A percentile compares a stretch with the other conserved stretches of the same genome.
Evolutionary conservation across 2,888 invertebrate genomes (phyloP).

Genomic region (Aphodius granarius): DNA sequence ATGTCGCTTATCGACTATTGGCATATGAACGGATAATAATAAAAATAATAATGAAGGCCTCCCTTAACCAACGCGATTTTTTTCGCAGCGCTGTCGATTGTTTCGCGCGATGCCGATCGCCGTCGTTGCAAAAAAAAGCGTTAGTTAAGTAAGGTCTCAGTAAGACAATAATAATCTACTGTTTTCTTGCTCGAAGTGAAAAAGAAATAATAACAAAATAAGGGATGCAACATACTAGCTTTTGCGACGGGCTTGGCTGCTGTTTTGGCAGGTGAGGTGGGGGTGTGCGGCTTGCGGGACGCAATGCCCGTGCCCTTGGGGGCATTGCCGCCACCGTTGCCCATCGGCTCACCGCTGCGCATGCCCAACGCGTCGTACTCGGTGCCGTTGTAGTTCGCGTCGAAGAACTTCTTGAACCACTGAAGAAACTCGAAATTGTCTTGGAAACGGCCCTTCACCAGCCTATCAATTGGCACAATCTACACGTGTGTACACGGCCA

Average conservation of each 20-base stretch:
- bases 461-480: slow-evolving; percentile 90
- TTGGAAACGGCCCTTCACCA: slow-evolving; percentile 98
- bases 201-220: not conserved
- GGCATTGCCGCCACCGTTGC: slow-evolving; percentile 69
- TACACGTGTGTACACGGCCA: slow-evolving; percentile 53
- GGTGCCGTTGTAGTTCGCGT: slow-evolving; percentile 95
- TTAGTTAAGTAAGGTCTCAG: too few species aligned
- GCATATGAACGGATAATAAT: not conserved
- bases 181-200: not conserved
- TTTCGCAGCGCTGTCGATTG: too few species aligned
- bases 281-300: slow-evolving; percentile 50
- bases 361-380: slow-evolving; percentile 90
- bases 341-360: slow-evolving; percentile 85
- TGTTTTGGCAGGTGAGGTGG: slow-evolving; percentile 51
- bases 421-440: slow-evolving; percentile 99
- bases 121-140: too few species aligned
- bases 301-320: slow-evolving; percentile 57
- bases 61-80: too few species aligned
- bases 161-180: not conserved
- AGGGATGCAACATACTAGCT: slow-evolving; percentile 53
- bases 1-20: not conserved
- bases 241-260: slow-evolving; percentile 64
- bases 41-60: not conserved
- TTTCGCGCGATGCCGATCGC: too few species aligned
- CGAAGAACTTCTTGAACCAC: slow-evolving; percentile 99